Evolutionary conservation across 2,113 vertebrate species (phyloP).

Genomic region (Cyanistes caeruleus): DNA sequence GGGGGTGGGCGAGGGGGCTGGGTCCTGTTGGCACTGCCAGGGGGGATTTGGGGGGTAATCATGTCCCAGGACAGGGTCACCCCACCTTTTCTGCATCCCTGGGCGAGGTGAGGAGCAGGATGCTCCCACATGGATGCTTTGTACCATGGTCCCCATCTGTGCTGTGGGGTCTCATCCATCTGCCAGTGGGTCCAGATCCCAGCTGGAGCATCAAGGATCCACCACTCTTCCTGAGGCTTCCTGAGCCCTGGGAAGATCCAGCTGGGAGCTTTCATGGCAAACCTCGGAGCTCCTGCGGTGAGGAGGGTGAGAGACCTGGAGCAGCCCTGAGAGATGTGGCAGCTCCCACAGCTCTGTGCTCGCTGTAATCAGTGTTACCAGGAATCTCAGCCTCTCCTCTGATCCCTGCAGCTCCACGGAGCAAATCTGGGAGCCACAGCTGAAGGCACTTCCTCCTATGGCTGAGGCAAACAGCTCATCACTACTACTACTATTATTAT

Average conservation of each 20-base stretch:
- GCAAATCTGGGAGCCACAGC: background rate
- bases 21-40: background rate
- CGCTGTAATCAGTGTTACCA: background rate
- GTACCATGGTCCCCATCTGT: accelerated
- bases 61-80: background rate
- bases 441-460: background rate
- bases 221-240: accelerated
- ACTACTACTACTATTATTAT: too few relatives aligned
- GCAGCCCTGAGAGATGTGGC: background rate
- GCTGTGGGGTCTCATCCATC: accelerated
- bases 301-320: background rate
- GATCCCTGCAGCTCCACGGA: background rate
- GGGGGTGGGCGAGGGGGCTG: accelerated
- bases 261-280: accelerated
- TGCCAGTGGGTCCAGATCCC: background rate
- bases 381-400: background rate
- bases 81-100: background rate
- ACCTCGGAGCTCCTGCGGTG: background rate
- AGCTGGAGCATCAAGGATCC: background rate
- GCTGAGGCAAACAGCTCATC: background rate
- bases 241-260: background rate
- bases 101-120: background rate
- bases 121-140: accelerated
- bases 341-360: background rate
- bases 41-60: accelerated